Base-by-base conservation (phyloP, 2,797 vertebrate genomes). In the Danio choprae region DNA sequence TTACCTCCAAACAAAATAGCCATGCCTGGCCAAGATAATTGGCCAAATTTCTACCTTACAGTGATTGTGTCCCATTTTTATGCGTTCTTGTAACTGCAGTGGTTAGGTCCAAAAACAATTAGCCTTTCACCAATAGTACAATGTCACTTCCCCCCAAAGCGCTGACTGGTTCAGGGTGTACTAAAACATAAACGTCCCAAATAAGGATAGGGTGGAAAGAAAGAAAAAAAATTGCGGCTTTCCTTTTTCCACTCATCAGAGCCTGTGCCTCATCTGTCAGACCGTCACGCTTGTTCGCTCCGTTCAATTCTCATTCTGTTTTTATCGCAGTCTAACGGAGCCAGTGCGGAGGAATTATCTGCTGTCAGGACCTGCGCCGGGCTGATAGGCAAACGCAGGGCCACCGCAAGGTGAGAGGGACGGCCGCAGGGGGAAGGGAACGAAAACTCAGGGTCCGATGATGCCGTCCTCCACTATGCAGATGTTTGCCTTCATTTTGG, bases 401-500 rank as follows among this genome's bases (percentile, higher is more conserved):
- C 83, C 84, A 75, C 82, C 13, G 74, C 84, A 86, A 84, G 84
- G 86, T 84, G 84, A 87, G 81, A 55, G 62, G 16, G 55, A 68
- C 59, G 60, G 60, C 44, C 40, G 53, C 68, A 51, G 67, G 68
- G 77, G 84, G 71, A 88, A 71, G 18, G 82, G 65, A 55, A 10
- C 56, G 44, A 18, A 29, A 29, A 56, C 4, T 58, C 50, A 40
- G 44, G 68, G 65, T 74, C 46, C 11, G 22, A 63, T 13, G 36
- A 98, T 99, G 97, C 92, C 92, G 81, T 94, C 95, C 0, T 88
- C 90, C 1, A 91, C 94, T 29, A 82, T 97, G 81, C 96, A 99
- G 93, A 94, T 97, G 86, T 90, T 97, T n/a, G 97, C 96, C 70
- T 97, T 99, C 58, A 87, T 89, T 83, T 84, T 98, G 92, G 96